Evolutionary conservation across 2,888 invertebrate species (phyloP).

Genomic region (Folsomia candida): DNA sequence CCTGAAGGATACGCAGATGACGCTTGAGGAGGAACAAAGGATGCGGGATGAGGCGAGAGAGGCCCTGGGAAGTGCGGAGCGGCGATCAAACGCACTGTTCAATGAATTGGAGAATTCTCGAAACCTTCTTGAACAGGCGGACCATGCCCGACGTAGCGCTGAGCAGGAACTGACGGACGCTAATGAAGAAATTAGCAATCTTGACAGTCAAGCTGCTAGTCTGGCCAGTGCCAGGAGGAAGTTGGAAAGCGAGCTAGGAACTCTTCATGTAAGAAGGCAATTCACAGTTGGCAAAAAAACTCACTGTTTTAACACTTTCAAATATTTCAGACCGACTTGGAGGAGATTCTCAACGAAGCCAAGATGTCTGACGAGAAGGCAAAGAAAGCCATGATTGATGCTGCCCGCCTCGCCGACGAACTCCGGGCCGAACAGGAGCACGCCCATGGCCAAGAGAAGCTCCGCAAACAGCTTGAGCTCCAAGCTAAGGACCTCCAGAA

Average conservation of each 20-base stretch:
- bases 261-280: constrained; percentile 79
- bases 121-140: constrained; percentile 94
- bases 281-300: too few species aligned
- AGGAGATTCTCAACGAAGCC: constrained; percentile 97
- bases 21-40: constrained; percentile 96
- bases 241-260: constrained; percentile 96
- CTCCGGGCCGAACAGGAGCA: constrained; percentile 99
- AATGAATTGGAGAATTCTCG: constrained; percentile 98
- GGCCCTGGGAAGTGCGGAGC: constrained; percentile 95
- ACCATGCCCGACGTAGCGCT: constrained; percentile 95
- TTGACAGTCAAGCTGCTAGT: constrained; percentile 59
- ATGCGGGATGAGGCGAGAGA: constrained; percentile 97
- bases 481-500: constrained; percentile 98
- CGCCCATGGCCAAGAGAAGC: constrained; percentile 95
- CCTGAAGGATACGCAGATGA: constrained; percentile 91
- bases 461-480: constrained; percentile 94
- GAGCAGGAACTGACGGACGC: constrained; percentile 97
- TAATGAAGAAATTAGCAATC: constrained; percentile 93
- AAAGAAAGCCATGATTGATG: constrained; percentile 98
- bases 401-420: constrained; percentile 96
- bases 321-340: too few species aligned
- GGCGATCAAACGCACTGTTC: constrained; percentile 93
- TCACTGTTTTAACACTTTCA: too few species aligned
- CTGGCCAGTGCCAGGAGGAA: constrained; percentile 71
- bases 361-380: constrained; percentile 98